Conservation (phyloP, 1,140 invertebrate genomes). For the Pararge aegeria region DNA sequence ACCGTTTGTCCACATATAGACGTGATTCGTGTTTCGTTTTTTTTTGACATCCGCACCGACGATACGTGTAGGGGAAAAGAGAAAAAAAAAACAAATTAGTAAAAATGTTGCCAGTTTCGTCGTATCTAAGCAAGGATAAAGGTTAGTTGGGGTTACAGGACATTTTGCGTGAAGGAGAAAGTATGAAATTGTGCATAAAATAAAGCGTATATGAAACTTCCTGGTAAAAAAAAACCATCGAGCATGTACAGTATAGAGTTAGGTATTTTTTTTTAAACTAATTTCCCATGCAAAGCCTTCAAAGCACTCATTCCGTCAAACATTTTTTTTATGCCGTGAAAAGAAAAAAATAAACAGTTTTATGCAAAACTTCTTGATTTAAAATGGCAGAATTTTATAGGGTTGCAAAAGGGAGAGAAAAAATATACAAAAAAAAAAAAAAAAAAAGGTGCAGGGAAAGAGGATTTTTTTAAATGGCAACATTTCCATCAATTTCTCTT, state of each 20-base stretch:
- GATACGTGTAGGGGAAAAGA: conserved; percentile 42
- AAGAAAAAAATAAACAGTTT: not conserved
- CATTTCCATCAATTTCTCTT: conserved; percentile 58
- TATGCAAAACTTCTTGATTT: not conserved
- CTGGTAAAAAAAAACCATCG: conserved; percentile 52
- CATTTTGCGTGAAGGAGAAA: conserved; percentile 9
- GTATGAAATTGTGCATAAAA: conserved; percentile 19
- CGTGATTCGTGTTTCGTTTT: not conserved
- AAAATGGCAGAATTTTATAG: not conserved
- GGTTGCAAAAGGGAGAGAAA: conserved; percentile 21
- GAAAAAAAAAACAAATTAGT: conserved; percentile 58
- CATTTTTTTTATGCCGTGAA: not conserved
- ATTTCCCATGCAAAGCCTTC: conserved; percentile 29
- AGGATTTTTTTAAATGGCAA: conserved; percentile 54
- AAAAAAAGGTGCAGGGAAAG: conserved; percentile 41
- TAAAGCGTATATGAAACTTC: conserved; percentile 18
- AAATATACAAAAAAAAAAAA: conserved; percentile 35
- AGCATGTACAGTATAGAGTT: conserved; percentile 65
- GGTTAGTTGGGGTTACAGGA: conserved; percentile 25
- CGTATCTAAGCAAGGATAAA: conserved; percentile 19
- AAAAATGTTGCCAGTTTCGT: conserved; percentile 67
- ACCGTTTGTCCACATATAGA: not conserved
- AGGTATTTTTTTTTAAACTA: not conserved
- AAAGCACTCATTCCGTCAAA: not conserved
- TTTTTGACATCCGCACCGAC: conserved; percentile 1